Evolutionary conservation across 2,113 vertebrate genomes (phyloP), one percentile per base, ranked within the genome.

Genomic region (Copsychus sechellarum): DNA sequence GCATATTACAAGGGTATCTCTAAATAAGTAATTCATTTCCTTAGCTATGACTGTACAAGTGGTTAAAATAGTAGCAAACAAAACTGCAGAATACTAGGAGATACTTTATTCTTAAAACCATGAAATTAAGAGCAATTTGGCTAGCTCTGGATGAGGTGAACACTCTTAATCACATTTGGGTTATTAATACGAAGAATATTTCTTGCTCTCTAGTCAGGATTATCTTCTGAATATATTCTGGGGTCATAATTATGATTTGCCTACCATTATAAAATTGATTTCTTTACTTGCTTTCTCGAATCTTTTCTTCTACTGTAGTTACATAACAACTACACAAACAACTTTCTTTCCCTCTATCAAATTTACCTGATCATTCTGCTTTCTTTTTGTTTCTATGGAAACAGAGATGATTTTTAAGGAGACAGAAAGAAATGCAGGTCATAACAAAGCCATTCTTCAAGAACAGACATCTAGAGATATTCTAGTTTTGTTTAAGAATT

Each of bases 381-480:
- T 73, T 86, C 19, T 70, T 88, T 92, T 84, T 78, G 83, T 89
- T 91, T 56, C 94, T 42, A 86, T 86, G 80, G 95, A 86, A 94
- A 86, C 72, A n/a, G 57, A 76, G 29, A 61, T 71, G 19, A 54
- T 38, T 71, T 92, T 96, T 88, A 86, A 84, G n/a, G 56, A 71
- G 16, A 43, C 12, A 81, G 47, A 65, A 78, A 51, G 54, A 81
- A 90, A 90, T 74, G 13, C 51, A 60, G 25, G 22, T 82, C 60
- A 71, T 54, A 72, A 78, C 5, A 62, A 83, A 88, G 12, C 9
- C 69, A 64, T 78, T 71, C 22, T 51, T 88, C 31, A 81, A 64
- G 38, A 69, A 34, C 5, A 71, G 22, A n/a, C 15, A 48, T 53
- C 24, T 36, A 67, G 31, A 69, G 11, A 50, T 57, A 82, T 33